phyloP scores from a whole-genome alignment of 2,888 invertebrate species.

The Urechis unicinctus region DNA sequence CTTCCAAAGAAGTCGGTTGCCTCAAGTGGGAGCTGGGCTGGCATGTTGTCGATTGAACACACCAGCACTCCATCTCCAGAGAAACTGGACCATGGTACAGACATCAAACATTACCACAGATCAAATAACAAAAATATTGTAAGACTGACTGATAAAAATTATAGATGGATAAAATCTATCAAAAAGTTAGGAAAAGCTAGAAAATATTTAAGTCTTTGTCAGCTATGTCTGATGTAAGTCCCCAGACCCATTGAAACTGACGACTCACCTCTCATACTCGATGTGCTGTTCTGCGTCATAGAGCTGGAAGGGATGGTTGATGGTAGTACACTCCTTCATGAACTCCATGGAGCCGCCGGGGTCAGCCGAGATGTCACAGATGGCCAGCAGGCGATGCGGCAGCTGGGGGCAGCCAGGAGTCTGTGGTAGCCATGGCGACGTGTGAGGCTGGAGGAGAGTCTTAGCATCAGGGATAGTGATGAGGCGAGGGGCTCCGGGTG shows the following conservation, averaged over 20 bases:
- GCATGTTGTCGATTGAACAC: conserved; percentile 99
- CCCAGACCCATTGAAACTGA: background rate
- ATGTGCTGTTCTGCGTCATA: conserved; percentile 98
- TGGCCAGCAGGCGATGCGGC: conserved; percentile 66
- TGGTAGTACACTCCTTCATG: conserved; percentile 99
- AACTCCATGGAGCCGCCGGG: conserved; percentile 98
- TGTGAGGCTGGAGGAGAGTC: conserved; percentile 69
- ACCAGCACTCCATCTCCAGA: conserved; percentile 95
- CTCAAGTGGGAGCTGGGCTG: conserved; percentile 94
- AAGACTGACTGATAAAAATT: no score
- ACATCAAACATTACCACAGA: background rate
- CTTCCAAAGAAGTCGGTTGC: conserved; percentile 97
- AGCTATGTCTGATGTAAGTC: no score
- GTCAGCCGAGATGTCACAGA: conserved; percentile 98
- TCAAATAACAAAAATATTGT: no score
- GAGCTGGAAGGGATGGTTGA: conserved; percentile 97
- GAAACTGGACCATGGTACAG: conserved; percentile 59
- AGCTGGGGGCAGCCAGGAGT: conserved; percentile 6
- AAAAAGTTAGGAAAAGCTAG: no score
- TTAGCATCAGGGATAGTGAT: conserved; percentile 98
- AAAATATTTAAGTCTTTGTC: no score
- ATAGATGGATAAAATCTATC: no score
- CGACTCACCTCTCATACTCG: conserved; percentile 73
- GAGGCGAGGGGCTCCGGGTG: conserved; percentile 89
- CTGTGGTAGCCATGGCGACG: conserved; percentile 76